A percentile compares a stretch with the other conserved stretches of the same genome.
Evolutionary conservation across 2,113 vertebrate species (phyloP).

Genomic region (Antechinus stuartii): DNA sequence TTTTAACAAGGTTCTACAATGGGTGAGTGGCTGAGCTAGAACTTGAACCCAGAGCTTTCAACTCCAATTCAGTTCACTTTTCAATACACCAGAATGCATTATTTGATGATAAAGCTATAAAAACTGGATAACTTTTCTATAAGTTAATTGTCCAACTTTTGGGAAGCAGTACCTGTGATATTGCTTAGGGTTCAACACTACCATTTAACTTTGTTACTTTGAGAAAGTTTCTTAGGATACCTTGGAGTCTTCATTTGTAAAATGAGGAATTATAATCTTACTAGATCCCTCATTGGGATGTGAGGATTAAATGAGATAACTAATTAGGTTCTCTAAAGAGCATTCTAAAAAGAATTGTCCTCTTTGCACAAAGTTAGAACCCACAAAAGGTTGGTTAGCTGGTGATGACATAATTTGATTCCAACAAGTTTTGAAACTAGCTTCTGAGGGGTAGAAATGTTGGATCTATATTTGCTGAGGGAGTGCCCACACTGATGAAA

Average conservation of each 20-base stretch:
- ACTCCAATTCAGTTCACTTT: background rate
- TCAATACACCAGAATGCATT: background rate
- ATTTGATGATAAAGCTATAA: background rate
- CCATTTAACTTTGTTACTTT: background rate
- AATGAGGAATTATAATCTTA: background rate
- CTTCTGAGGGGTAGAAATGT: background rate
- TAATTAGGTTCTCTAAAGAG: background rate
- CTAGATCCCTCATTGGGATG: background rate
- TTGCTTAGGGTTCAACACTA: background rate
- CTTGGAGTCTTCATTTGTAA: background rate
- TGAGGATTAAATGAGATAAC: background rate
- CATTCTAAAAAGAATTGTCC: background rate
- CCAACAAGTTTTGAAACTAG: background rate
- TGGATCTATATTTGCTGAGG: background rate
- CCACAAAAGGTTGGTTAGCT: background rate
- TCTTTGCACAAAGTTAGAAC: background rate
- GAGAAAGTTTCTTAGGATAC: background rate
- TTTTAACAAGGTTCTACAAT: background rate
- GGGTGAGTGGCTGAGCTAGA: background rate
- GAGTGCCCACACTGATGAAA: background rate
- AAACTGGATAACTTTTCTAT: background rate
- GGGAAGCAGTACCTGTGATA: background rate
- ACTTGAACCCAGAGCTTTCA: background rate
- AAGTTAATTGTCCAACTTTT: background rate
- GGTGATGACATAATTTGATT: background rate